Conservation (phyloP, 2,113 vertebrate species). For the Takifugu bimaculatus region DNA sequence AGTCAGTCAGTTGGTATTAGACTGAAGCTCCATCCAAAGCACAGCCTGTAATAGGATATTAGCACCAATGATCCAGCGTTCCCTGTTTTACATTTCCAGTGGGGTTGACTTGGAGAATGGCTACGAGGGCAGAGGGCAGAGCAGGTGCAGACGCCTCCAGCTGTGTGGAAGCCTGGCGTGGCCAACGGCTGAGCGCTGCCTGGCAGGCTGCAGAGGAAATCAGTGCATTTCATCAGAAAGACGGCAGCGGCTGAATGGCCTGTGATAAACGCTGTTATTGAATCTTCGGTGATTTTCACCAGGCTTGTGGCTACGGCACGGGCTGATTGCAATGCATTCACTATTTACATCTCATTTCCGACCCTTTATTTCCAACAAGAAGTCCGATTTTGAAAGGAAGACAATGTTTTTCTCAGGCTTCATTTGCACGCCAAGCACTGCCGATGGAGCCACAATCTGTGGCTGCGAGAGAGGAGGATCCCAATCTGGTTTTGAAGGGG, state of each 20-base stretch:
- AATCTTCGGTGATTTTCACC: constrained; percentile 56
- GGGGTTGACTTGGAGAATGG: constrained; percentile 19
- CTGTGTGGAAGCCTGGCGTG: constrained; percentile 48
- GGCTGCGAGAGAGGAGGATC: constrained; percentile 5
- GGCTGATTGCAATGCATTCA: constrained; percentile 67
- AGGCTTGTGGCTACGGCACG: constrained; percentile 44
- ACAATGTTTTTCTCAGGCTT: constrained; percentile 11
- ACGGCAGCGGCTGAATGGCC: constrained; percentile 59
- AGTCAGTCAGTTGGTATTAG: constrained; percentile 38
- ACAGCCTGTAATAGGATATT: constrained; percentile 23
- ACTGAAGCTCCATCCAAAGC: constrained; percentile 27
- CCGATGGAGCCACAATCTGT: constrained; percentile 3
- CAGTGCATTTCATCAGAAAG: constrained; percentile 57
- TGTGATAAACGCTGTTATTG: constrained; percentile 56
- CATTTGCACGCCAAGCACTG: constrained; percentile 32
- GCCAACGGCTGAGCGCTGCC: constrained; percentile 44
- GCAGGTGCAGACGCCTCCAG: constrained; percentile 59
- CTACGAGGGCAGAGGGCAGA: constrained; percentile 53
- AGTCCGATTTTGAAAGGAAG: constrained; percentile 32
- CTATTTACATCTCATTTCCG: constrained; percentile 62
- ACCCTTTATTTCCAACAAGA: constrained; percentile 51
- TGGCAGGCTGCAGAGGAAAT: constrained; percentile 48
- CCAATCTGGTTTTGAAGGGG: background rate
- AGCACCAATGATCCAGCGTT: constrained; percentile 12
- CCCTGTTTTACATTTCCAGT: constrained; percentile 17